These are phyloP conservation scores for Daphoenositta chrysoptera DNA, from an alignment of 2,113 vertebrate species.

Conservation along the genomic window DNA sequence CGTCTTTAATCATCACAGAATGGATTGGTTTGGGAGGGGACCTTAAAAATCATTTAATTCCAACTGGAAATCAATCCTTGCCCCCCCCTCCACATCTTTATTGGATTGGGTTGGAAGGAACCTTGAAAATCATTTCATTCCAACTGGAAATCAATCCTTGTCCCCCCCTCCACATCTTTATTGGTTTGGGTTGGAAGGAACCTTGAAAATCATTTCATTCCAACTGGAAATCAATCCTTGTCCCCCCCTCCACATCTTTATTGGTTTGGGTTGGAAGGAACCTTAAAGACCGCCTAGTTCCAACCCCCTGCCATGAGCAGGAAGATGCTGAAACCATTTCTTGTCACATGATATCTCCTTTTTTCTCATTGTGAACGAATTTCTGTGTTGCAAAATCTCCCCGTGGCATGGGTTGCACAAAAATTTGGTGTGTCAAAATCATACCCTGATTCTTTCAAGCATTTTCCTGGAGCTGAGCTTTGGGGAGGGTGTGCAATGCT, in stretches of 20 bases:
- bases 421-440: background rate
- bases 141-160: background rate
- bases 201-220: background rate
- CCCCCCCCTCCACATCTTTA: rapidly evolving
- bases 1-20: too few relatives aligned
- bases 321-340: background rate
- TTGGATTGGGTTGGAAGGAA: background rate
- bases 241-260: background rate
- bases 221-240: background rate
- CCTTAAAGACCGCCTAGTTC: background rate
- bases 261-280: background rate
- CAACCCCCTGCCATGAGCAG: background rate
- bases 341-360: background rate
- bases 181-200: background rate
- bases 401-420: background rate
- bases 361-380: background rate
- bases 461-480: background rate
- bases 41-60: background rate
- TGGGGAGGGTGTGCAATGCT: background rate
- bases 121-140: background rate
- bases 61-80: background rate
- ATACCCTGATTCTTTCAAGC: background rate
- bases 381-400: background rate
- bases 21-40: background rate
- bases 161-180: background rate